phyloP scores from a whole-genome alignment of 2,888 invertebrate genomes.

The Polia nebulosa region DNA sequence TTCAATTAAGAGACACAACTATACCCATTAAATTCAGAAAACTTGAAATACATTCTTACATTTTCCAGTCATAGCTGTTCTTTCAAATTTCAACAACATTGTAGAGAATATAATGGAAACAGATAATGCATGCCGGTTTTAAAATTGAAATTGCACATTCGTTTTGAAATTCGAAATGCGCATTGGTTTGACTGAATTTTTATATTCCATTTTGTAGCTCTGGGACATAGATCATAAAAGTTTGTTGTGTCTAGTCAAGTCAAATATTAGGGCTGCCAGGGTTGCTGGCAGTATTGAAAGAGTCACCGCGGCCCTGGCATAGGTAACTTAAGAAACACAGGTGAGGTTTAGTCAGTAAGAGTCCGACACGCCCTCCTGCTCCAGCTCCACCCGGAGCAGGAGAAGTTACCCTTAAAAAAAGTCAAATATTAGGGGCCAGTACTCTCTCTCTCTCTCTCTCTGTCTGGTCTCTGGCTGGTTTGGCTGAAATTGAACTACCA shows the following conservation, averaged over 20 bases:
- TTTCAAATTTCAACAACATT: slow-evolving; percentile 37
- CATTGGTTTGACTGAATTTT: slow-evolving; percentile 15
- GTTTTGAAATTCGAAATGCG: slow-evolving; percentile 23
- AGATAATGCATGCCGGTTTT: slow-evolving; percentile 33
- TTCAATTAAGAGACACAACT: slow-evolving; percentile 35
- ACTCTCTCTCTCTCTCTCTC: too few relatives aligned
- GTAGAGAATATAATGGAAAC: slow-evolving; percentile 23
- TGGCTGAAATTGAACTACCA: too few relatives aligned
- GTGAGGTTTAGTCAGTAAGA: too few relatives aligned
- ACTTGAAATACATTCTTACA: slow-evolving; percentile 4
- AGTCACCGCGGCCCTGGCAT: too few relatives aligned
- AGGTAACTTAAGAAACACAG: too few relatives aligned
- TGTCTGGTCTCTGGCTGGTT: too few relatives aligned
- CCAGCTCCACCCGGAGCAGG: too few relatives aligned
- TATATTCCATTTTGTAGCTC: neutral
- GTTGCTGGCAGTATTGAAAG: too few relatives aligned
- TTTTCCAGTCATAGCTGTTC: slow-evolving; percentile 4
- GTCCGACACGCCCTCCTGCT: too few relatives aligned
- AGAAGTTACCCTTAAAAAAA: too few relatives aligned
- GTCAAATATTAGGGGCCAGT: too few relatives aligned
- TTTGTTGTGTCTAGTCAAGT: neutral
- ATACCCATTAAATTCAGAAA: slow-evolving; percentile 7
- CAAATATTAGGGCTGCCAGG: too few relatives aligned
- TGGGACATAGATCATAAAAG: neutral
- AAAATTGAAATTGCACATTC: slow-evolving; percentile 32